Evolutionary conservation across 2,888 invertebrate species (phyloP), one percentile per base, ranked within the genome.

Genomic region (Bursaphelenchus okinawaensis): DNA sequence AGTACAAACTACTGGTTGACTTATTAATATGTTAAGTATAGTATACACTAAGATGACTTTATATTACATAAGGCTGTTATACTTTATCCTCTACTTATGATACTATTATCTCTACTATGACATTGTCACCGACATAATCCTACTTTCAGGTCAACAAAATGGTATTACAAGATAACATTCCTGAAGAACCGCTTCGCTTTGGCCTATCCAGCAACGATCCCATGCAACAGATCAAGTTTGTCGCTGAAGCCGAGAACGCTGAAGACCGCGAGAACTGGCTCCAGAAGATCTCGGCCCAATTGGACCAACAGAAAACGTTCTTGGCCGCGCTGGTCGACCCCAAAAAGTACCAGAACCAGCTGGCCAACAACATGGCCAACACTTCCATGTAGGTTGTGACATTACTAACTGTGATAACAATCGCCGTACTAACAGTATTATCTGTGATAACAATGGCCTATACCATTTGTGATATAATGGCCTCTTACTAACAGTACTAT

Each of bases 301-400:
- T 95, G 66, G 91, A 94, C 84, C 91, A 90, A 77, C 96, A 98
- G 86, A 89, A 89, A 82, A 91, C 91, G 85, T 92, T 96, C 85
- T 89, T 94, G 74, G 90, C 90, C 73, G 92, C 92, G 78, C 89
- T 96, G 76, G 93, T 95, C 86, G 93, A 92, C 85, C 96, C 96
- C 54, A 79, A 80, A 60, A 65, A 71, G 55, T 80, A 74, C 65
- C 80, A 78, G 67, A 76, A 79, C 60, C 76, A 78, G 56, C 62
- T 80, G 61, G 72, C 75, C 24, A 70, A 71, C 55, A 72, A 69
- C 52, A 67, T 79, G 58, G 74, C 70, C 24, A 65, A 68, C 22
- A 69, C 80, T 65, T 71, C 63, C 31, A 27, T 79, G 79, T 79
- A 52, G 71, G 76, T 65, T 16, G 23, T 73, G 16, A 75, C n/a